Percentiles rank a stretch among this genome's conserved stretches.
phyloP scores from a whole-genome alignment of 2,888 invertebrate genomes.

The Tipula helvola region DNA sequence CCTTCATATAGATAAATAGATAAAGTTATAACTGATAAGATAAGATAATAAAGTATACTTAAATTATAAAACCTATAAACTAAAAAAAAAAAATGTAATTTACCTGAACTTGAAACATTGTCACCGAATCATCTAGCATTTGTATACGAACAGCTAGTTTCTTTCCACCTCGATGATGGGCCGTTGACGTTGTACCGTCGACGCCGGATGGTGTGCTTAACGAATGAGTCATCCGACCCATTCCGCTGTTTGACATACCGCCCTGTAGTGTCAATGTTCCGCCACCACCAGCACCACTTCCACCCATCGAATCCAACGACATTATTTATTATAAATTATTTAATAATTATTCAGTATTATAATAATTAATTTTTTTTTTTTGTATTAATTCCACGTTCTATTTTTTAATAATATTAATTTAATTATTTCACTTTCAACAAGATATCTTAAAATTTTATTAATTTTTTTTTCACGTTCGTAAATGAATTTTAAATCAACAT shows the following conservation, averaged over 20 bases:
- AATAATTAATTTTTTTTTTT: neutral
- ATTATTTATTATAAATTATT: constrained; percentile 18
- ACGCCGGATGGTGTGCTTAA: constrained; percentile 75
- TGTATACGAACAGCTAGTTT: constrained; percentile 79
- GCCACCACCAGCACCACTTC: constrained; percentile 18
- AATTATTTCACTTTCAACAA: neutral
- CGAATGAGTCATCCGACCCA: constrained; percentile 67
- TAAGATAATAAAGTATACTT: neutral
- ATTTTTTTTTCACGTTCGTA: neutral
- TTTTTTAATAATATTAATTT: neutral
- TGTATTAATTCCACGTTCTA: neutral
- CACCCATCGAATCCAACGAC: constrained; percentile 33
- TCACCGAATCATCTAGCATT: constrained; percentile 80
- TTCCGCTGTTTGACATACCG: constrained; percentile 23
- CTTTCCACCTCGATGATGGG: constrained; percentile 75
- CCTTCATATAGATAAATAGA: neutral
- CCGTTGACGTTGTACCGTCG: constrained; percentile 54
- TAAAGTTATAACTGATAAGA: neutral
- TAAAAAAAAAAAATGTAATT: constrained; percentile 22
- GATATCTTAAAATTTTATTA: neutral
- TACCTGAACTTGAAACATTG: constrained; percentile 89
- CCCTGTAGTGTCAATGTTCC: constrained; percentile 22
- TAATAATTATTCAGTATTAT: neutral
- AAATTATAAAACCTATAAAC: neutral
- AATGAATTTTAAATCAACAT: neutral